Conservation (phyloP, 2,888 invertebrate species). For the Bedellia somnulentella region DNA sequence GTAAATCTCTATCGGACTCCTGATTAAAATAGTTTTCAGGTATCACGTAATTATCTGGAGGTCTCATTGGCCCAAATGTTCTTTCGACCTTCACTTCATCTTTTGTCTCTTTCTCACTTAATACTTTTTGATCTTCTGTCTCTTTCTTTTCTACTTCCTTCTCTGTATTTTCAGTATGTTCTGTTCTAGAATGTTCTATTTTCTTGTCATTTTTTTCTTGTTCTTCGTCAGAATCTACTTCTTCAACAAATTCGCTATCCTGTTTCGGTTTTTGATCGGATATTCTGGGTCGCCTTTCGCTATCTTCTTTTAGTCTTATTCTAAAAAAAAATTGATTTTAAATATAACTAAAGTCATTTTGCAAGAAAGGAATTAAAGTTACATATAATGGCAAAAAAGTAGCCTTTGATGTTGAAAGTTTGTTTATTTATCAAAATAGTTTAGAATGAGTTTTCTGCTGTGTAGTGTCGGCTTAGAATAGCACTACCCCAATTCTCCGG, state of each 20-base stretch:
- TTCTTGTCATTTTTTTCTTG: slow-evolving; percentile 8
- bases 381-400: too few species aligned
- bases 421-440: too few species aligned
- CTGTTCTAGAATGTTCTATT: not conserved
- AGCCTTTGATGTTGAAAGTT: too few species aligned
- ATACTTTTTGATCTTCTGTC: slow-evolving; percentile 3
- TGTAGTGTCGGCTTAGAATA: too few species aligned
- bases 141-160: slow-evolving; percentile 7
- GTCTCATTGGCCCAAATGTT: slow-evolving; percentile 48
- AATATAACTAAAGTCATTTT: too few species aligned
- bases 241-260: slow-evolving; percentile 54
- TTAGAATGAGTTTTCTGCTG: too few species aligned
- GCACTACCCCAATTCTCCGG: too few species aligned
- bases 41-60: slow-evolving; percentile 43
- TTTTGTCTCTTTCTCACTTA: too few species aligned
- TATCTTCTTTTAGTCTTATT: slow-evolving; percentile 50
- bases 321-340: slow-evolving; percentile 26
- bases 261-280: slow-evolving; percentile 19
- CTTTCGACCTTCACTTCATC: slow-evolving; percentile 20
- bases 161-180: too few species aligned
- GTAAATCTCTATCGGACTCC: slow-evolving; percentile 40
- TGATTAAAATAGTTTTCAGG: slow-evolving; percentile 48
- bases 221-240: slow-evolving; percentile 50
- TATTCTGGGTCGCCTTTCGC: slow-evolving; percentile 24
- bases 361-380: too few species aligned